Percentiles rank a stretch among this genome's conserved stretches.
Conservation (phyloP, 2,797 vertebrate species). For the Hippoglossus hippoglossus region DNA sequence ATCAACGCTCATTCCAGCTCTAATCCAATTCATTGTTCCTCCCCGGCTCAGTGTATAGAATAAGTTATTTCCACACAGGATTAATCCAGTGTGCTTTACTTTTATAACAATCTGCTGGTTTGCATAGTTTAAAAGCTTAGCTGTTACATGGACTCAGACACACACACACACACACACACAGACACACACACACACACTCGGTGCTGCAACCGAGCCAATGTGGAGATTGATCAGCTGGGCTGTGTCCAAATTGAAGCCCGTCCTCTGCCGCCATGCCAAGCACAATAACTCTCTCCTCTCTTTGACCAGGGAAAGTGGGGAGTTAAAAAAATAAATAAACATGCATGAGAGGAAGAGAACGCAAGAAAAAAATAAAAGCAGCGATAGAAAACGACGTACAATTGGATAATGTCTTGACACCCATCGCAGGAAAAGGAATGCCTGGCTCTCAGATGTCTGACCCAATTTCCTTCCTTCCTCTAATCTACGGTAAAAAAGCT, state of each 20-base stretch:
- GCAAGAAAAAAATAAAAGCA: constrained; percentile 10
- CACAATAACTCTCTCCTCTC: constrained; percentile 72
- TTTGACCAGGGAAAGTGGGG: constrained; percentile 3
- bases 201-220: constrained; percentile 69
- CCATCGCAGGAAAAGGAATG: constrained; percentile 58
- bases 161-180: constrained; percentile 9
- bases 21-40: constrained; percentile 62
- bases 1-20: constrained; percentile 41
- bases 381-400: constrained; percentile 29
- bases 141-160: constrained; percentile 19
- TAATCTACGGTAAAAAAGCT: constrained; percentile 54
- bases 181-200: constrained; percentile 21
- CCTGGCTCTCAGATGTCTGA: constrained; percentile 76
- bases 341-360: constrained; percentile 19
- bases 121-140: constrained; percentile 68
- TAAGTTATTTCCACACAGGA: constrained; percentile 57
- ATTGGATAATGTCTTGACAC: constrained; percentile 71
- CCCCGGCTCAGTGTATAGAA: constrained; percentile 38
- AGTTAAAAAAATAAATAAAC: constrained; percentile 1
- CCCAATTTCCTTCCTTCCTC: constrained; percentile 74
- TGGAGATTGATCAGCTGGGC: constrained; percentile 81
- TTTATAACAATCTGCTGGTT: constrained; percentile 56
- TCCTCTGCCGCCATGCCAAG: constrained; percentile 74
- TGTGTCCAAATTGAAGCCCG: constrained; percentile 78
- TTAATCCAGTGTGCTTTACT: constrained; percentile 59